Percentiles rank a stretch among this genome's conserved stretches.
These are phyloP conservation scores for Enteromius afrohamiltoni DNA, from an alignment of 2,797 vertebrate genomes.

Conservation along the genomic window DNA sequence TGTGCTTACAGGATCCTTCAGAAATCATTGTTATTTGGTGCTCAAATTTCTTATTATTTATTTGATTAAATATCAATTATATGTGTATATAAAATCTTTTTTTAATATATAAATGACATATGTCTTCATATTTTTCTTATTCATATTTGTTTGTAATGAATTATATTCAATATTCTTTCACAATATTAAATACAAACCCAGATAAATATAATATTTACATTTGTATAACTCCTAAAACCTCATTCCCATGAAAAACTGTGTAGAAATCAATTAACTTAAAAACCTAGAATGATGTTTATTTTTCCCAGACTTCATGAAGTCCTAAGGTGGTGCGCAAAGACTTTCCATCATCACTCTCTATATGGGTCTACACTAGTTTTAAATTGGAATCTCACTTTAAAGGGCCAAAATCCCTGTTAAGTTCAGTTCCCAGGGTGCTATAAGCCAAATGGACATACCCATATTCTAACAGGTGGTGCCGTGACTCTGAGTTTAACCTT, in stretches of 20 bases:
- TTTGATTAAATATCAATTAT: too few relatives aligned
- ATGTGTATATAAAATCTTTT: too few relatives aligned
- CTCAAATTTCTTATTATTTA: neutral
- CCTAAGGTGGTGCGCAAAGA: neutral
- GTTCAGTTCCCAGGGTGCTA: neutral
- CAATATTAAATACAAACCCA: neutral
- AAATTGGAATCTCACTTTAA: slow-evolving; percentile 4
- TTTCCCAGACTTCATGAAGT: neutral
- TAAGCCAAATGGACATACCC: neutral
- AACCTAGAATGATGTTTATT: neutral
- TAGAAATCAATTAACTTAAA: neutral
- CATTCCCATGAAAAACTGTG: neutral
- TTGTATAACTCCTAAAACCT: neutral
- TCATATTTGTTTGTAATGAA: neutral
- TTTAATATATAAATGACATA: too few relatives aligned
- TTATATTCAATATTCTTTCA: neutral
- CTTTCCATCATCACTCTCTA: neutral
- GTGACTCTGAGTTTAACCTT: slow-evolving; percentile 62
- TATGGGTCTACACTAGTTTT: too few relatives aligned
- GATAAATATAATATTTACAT: neutral
- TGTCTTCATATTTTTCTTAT: neutral
- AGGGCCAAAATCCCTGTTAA: neutral
- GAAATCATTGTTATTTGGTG: neutral
- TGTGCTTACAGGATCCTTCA: neutral
- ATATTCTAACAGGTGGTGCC: slow-evolving; percentile 17